Evolutionary conservation across 2,113 vertebrate species (phyloP), one percentile per base, ranked within the genome.

Genomic region (Platichthys flesus): DNA sequence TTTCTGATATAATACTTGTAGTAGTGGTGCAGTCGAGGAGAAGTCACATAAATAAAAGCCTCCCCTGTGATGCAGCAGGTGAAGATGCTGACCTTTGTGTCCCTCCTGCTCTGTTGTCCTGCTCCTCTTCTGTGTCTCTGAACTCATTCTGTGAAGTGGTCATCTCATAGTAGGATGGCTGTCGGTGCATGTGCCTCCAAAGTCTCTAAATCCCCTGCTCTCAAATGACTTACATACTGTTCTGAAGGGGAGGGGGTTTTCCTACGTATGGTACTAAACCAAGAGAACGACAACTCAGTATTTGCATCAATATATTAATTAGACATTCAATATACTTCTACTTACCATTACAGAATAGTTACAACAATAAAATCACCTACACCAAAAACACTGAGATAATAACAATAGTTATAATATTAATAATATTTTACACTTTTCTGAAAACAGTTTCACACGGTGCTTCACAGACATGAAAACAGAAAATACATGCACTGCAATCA

Each of bases 101-200:
- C 82, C 52, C 64, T 40, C 49, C 78, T 60, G 31, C 58, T 57
- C 40, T 61, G 77, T 70, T 18, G 52, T 78, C 71, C 72, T 79
- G 76, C 49, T 76, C 69, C 61, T 63, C 61, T 23, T 45, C 37
- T 63, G n/a, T 63, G 37, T 79, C 71, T 67, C 70, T 76, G 72
- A 83, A 85, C 89, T 87, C 57, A 66, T 88, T 59, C 66, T 56
- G 54, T 55, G 58, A 85, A 89, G 79, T 72, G 68, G 68, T 59
- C 45, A 9, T 45, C 79, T 71, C 68, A 83, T 86, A 90, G 81
- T 77, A 82, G 88, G 83, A 80, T 86, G 74, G 62, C 64, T 67
- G 56, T 55, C 73, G 56, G 37, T 56, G 73, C 93, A 94, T 89
- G 86, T 93, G 92, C 45, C 64, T 49, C 60, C 61, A 84, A 83